phyloP scores from a whole-genome alignment of 2,888 invertebrate genomes.

The Acleris holmiana region DNA sequence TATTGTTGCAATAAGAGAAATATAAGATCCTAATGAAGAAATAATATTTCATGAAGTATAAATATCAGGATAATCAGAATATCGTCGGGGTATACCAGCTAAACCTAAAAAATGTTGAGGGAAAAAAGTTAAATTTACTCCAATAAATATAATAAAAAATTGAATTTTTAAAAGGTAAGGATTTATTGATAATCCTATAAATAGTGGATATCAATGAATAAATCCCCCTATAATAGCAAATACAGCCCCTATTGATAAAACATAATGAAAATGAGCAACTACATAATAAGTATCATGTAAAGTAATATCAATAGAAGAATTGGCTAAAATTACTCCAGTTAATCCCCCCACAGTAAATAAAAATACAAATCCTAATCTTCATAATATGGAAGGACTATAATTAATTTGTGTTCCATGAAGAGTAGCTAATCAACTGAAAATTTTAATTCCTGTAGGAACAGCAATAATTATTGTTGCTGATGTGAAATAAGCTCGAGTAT shows the following conservation, averaged over 20 bases:
- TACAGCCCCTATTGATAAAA: conserved; percentile 91
- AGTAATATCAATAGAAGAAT: conserved; percentile 90
- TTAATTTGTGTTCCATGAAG: conserved; percentile 86
- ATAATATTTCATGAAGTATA: conserved; percentile 87
- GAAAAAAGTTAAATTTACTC: conserved; percentile 92
- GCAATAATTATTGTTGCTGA: conserved; percentile 95
- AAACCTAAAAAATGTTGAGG: conserved; percentile 88
- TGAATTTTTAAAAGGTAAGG: conserved; percentile 86
- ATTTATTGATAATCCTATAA: conserved; percentile 86
- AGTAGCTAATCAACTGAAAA: conserved; percentile 90
- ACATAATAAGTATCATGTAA: conserved; percentile 94
- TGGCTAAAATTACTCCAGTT: conserved; percentile 88
- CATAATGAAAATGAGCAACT: conserved; percentile 93
- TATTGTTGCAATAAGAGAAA: conserved; percentile 84
- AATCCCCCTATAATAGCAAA: conserved; percentile 91
- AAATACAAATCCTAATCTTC: conserved; percentile 90
- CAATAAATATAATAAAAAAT: conserved; percentile 89
- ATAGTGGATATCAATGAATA: conserved; percentile 88
- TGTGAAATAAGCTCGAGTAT: conserved; percentile 93
- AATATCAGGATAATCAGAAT: conserved; percentile 88
- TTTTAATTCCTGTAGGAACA: conserved; percentile 92
- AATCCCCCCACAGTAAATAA: conserved; percentile 90
- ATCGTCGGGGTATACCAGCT: conserved; percentile 88
- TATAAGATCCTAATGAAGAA: conserved; percentile 87
- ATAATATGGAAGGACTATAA: conserved; percentile 85